phyloP scores from a whole-genome alignment of 1,140 invertebrate species.

The Drosophila eugracilis region DNA sequence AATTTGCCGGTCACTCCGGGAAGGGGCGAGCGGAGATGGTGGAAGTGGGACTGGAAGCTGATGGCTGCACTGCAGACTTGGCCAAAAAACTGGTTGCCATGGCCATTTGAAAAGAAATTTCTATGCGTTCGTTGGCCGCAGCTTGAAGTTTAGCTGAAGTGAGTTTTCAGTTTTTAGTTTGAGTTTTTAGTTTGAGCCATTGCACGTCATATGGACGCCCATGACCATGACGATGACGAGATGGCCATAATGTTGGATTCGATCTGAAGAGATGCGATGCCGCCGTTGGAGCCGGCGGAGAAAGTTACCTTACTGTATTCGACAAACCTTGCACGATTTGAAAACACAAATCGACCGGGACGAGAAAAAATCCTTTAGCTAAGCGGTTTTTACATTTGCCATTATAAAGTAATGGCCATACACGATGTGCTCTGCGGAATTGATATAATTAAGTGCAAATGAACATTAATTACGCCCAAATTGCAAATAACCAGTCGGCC shows the following conservation, averaged over 20 bases:
- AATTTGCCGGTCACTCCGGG: conserved; percentile 41
- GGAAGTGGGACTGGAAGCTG: conserved; percentile 20
- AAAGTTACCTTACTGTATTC: conserved; percentile 58
- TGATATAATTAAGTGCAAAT: conserved; percentile 83
- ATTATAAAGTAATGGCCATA: conserved; percentile 36
- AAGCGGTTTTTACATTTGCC: conserved; percentile 41
- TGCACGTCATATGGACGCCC: conserved; percentile 78
- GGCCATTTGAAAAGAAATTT: conserved; percentile 67
- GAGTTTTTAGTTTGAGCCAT: conserved; percentile 42
- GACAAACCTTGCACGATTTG: conserved; percentile 39
- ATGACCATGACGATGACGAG: conserved; percentile 54
- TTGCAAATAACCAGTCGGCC: conserved; percentile 31
- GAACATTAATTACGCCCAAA: conserved; percentile 66
- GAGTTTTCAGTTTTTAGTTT: conserved; percentile 24
- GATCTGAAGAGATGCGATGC: conserved; percentile 36
- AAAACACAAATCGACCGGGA: conserved; percentile 23
- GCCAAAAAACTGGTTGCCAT: conserved; percentile 65
- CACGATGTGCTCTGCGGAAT: conserved; percentile 50
- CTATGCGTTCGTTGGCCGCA: conserved; percentile 76
- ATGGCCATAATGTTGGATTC: conserved; percentile 19
- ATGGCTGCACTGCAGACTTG: neutral
- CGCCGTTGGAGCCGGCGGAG: conserved; percentile 50
- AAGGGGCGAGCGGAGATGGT: conserved; percentile 1
- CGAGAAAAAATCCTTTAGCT: conserved; percentile 62
- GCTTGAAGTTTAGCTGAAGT: conserved; percentile 18